Evolutionary conservation across 92 coral and sea anemone species (phyloP).

Genomic region (Meandrina meandrites): DNA sequence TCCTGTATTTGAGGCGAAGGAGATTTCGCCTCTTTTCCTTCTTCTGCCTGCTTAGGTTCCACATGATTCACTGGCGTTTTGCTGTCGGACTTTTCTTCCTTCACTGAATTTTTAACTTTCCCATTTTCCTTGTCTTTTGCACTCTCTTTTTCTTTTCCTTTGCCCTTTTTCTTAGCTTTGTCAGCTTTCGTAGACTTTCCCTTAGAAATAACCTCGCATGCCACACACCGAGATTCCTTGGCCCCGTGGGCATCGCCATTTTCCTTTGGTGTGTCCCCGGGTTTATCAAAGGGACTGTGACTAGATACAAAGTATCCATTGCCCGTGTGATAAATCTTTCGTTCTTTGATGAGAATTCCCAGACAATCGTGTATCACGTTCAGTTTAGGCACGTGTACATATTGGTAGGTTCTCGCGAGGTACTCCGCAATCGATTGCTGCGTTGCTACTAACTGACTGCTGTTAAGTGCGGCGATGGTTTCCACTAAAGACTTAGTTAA

Average conservation of each 20-base stretch:
- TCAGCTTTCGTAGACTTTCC: conserved; percentile 22
- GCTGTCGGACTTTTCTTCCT: neutral
- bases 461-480: conserved; percentile 81
- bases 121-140: conserved; percentile 8
- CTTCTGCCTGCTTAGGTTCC: neutral
- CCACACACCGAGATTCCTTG: conserved; percentile 12
- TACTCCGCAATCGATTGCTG: conserved; percentile 73
- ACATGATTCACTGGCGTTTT: neutral
- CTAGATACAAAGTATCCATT: conserved; percentile 68
- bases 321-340: conserved; percentile 70
- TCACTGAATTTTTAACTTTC: conserved; percentile 15
- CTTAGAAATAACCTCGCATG: conserved; percentile 33
- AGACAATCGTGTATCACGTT: conserved; percentile 82
- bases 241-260: conserved; percentile 2
- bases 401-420: conserved; percentile 78
- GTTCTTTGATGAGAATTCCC: conserved; percentile 81
- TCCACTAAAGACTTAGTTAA: conserved; percentile 83
- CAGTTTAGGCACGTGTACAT: conserved; percentile 84
- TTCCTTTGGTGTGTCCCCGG: conserved; percentile 32
- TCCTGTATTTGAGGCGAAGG: conserved; percentile 7
- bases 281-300: conserved; percentile 34
- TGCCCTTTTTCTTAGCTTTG: conserved; percentile 32
- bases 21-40: neutral
- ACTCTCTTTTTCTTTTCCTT: neutral
- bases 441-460: conserved; percentile 67